Percentiles rank a stretch among this genome's conserved stretches.
These are phyloP conservation scores for Blastomussa wellsi DNA, from an alignment of 92 coral and sea anemone genomes.

Conservation along the genomic window DNA sequence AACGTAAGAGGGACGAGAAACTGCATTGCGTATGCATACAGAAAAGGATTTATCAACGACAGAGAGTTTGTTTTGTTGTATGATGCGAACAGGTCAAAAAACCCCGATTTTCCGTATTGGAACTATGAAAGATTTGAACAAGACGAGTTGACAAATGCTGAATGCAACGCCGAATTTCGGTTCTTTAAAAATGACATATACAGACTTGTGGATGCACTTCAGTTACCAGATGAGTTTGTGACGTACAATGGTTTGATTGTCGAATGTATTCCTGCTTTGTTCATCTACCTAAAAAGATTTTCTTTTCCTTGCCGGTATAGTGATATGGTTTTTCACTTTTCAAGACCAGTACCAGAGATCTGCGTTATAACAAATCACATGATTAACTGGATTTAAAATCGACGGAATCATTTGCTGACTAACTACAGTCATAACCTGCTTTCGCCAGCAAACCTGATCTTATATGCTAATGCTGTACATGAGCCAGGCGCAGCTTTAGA, in stretches of 20 bases:
- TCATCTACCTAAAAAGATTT: conserved; percentile 15
- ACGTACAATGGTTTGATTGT: conserved; percentile 20
- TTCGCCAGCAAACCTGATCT: conserved; percentile 34
- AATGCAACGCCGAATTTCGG: conserved; percentile 30
- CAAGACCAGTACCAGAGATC: conserved; percentile 36
- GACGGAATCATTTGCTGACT: conserved; percentile 39
- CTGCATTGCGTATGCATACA: conserved; percentile 18
- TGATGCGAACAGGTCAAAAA: conserved; percentile 48
- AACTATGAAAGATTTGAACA: conserved; percentile 49
- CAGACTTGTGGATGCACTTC: conserved; percentile 39
- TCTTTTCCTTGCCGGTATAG: background rate
- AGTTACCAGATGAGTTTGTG: conserved; percentile 36
- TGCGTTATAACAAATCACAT: conserved; percentile 46
- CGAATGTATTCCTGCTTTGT: conserved; percentile 13
- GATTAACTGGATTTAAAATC: conserved; percentile 37
- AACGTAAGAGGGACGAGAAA: conserved; percentile 28
- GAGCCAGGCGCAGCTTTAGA: background rate
- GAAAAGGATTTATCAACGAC: conserved; percentile 35
- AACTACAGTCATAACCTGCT: conserved; percentile 37
- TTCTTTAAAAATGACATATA: background rate
- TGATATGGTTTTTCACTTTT: conserved; percentile 29
- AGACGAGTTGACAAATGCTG: conserved; percentile 41
- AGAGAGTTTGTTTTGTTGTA: conserved; percentile 46
- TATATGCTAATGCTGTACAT: conserved; percentile 32
- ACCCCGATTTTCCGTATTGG: conserved; percentile 48